phyloP scores from a whole-genome alignment of 2,113 vertebrate species.

The Corapipo altera region DNA sequence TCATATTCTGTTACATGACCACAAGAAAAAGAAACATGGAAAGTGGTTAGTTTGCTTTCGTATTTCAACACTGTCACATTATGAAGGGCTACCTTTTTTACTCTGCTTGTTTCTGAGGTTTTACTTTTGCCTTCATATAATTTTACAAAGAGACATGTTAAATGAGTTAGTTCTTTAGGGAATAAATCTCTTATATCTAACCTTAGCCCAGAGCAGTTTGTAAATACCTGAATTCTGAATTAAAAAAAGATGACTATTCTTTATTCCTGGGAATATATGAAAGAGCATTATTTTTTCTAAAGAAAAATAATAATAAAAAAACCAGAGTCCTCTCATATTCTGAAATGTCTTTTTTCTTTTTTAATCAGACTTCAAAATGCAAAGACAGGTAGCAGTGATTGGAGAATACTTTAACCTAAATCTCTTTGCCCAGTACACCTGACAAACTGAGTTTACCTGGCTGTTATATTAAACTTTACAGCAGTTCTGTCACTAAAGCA shows the following conservation, averaged over 20 bases:
- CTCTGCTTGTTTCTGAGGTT: not conserved
- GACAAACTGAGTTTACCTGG: not conserved
- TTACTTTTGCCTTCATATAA: not conserved
- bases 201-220: not conserved
- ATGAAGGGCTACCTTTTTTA: slow-evolving; percentile 5
- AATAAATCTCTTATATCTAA: not conserved
- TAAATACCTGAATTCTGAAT: not conserved
- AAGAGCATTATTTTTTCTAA: not conserved
- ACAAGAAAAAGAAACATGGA: slow-evolving; percentile 41
- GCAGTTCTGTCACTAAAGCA: not conserved
- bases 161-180: not conserved
- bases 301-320: not conserved
- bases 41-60: slow-evolving; percentile 23
- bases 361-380: not conserved
- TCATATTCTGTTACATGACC: slow-evolving; percentile 28
- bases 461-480: not conserved
- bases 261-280: not conserved
- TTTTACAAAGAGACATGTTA: slow-evolving; percentile 10
- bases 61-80: slow-evolving; percentile 28
- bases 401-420: not conserved
- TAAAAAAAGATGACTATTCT: not conserved
- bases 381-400: not conserved
- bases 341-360: not conserved
- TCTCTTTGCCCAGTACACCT: not conserved
- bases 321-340: not conserved